A percentile compares a stretch with the other conserved stretches of the same genome.
phyloP scores from a whole-genome alignment of 2,888 invertebrate genomes.

The Lasioglossum figueresi region DNA sequence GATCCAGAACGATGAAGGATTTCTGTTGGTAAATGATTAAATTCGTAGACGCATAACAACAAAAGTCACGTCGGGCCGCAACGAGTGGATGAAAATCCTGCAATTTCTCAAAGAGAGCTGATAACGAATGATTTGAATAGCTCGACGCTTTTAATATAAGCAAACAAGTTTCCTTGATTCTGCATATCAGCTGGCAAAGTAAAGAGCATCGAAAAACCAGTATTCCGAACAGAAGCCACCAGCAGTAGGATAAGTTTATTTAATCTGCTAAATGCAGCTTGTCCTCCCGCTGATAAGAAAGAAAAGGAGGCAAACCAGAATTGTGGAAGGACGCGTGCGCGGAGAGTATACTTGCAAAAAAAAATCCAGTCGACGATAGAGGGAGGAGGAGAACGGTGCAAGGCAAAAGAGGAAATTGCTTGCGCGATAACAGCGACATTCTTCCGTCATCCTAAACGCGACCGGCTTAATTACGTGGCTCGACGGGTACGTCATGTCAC shows the following conservation, averaged over 20 bases:
- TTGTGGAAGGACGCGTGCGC: neutral
- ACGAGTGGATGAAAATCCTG: neutral
- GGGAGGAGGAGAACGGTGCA: neutral
- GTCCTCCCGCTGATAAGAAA: neutral
- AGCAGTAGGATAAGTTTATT: neutral
- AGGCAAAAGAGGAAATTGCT: slow-evolving; percentile 21
- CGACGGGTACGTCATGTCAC: slow-evolving; percentile 5
- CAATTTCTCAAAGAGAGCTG: neutral
- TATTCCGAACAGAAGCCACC: neutral
- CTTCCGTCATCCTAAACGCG: slow-evolving; percentile 57
- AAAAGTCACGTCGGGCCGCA: neutral
- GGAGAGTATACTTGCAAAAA: neutral
- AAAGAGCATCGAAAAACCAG: neutral
- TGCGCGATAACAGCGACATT: slow-evolving; percentile 41
- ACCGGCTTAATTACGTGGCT: slow-evolving; percentile 51
- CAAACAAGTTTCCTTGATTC: neutral
- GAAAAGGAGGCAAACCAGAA: slow-evolving; percentile 11
- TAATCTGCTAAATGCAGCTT: neutral
- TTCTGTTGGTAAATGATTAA: neutral
- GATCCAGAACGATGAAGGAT: neutral
- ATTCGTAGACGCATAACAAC: neutral
- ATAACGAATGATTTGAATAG: neutral
- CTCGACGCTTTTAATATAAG: neutral
- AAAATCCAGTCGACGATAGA: slow-evolving; percentile 18
- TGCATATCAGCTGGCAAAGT: neutral